A percentile compares a stretch with the other conserved stretches of the same genome.
These are phyloP conservation scores for Erynnis tages DNA, from an alignment of 2,888 invertebrate genomes.

Conservation along the genomic window DNA sequence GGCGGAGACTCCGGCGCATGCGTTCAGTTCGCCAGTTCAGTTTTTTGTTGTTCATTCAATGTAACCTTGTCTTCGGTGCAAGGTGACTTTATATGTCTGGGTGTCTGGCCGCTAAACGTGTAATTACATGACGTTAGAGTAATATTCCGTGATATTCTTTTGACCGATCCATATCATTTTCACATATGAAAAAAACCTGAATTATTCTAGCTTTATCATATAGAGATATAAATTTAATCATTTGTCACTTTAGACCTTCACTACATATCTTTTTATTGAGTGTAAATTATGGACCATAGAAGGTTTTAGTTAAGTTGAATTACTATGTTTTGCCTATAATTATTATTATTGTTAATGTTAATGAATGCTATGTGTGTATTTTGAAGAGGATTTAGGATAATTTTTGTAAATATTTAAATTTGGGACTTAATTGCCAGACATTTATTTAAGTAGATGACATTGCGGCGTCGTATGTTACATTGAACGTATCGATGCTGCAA, in stretches of 20 bases:
- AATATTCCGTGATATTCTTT: constrained; percentile 65
- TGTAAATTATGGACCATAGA: constrained; percentile 48
- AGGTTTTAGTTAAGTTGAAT: constrained; percentile 56
- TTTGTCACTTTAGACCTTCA: constrained; percentile 33
- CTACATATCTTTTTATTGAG: constrained; percentile 44
- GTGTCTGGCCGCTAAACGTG: constrained; percentile 74
- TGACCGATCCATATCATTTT: constrained; percentile 73
- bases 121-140: constrained; percentile 73
- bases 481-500: constrained; percentile 25
- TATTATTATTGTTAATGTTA: constrained; percentile 65
- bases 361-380: constrained; percentile 49
- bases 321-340: constrained; percentile 51
- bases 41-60: constrained; percentile 76
- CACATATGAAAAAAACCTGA: constrained; percentile 50
- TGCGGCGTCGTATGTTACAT: constrained; percentile 28
- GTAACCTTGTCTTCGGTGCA: constrained; percentile 73
- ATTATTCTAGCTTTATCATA: constrained; percentile 47
- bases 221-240: constrained; percentile 39
- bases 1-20: constrained; percentile 49
- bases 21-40: constrained; percentile 55
- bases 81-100: constrained; percentile 79
- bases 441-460: constrained; percentile 36
- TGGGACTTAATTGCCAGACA: constrained; percentile 62
- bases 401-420: constrained; percentile 45
- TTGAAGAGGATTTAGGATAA: constrained; percentile 45